These are phyloP conservation scores for Erebia palarica DNA, from an alignment of 2,888 invertebrate species.

Conservation along the genomic window DNA sequence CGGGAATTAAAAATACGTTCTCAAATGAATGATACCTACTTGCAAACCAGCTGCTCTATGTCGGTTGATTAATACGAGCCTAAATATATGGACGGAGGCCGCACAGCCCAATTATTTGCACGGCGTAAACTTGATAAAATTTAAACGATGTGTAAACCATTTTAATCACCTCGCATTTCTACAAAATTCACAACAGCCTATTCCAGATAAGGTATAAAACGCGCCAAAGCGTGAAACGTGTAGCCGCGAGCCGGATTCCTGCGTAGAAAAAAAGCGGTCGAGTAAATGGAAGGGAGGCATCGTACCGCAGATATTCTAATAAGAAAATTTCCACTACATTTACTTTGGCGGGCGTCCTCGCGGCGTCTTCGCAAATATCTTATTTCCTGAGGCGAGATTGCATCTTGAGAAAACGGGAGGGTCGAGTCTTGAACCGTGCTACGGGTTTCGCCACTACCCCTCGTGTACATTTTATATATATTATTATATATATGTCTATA, in stretches of 20 bases:
- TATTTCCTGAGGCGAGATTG: conserved; percentile 83
- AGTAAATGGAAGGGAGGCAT: conserved; percentile 73
- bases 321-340: conserved; percentile 84
- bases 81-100: no score
- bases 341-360: conserved; percentile 79
- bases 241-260: conserved; percentile 66
- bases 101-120: background rate
- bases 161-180: conserved; percentile 2
- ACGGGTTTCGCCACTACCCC: conserved; percentile 63
- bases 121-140: background rate
- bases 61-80: no score
- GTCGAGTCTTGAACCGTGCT: conserved; percentile 61
- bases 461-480: conserved; percentile 28
- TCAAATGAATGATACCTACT: no score
- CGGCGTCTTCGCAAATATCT: conserved; percentile 83
- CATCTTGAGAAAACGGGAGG: conserved; percentile 83
- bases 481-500: conserved; percentile 43
- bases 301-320: conserved; percentile 82
- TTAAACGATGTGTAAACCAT: background rate
- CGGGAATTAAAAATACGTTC: no score
- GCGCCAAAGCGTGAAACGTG: conserved; percentile 60
- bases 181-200: conserved; percentile 36
- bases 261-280: conserved; percentile 67
- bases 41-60: no score
- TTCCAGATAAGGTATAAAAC: conserved; percentile 42